Conservation (phyloP, 2,888 invertebrate genomes). For the Drosophila demipolita region DNA sequence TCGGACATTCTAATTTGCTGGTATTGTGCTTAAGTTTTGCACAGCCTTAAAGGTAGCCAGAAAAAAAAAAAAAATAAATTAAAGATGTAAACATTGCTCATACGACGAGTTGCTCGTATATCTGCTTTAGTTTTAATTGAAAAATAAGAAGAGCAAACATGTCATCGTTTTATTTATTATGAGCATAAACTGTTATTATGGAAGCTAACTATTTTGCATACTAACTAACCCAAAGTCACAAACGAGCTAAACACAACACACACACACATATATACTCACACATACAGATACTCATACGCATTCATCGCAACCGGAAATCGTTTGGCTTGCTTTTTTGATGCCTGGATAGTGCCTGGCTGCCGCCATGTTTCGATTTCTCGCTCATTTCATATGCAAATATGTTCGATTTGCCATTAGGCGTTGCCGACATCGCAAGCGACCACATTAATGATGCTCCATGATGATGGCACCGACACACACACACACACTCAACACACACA, state of each 20-base stretch:
- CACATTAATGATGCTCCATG: constrained; percentile 71
- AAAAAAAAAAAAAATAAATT: neutral
- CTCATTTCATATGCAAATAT: constrained; percentile 81
- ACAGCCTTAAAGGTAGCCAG: constrained; percentile 20
- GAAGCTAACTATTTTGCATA: constrained; percentile 54
- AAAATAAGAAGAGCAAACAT: constrained; percentile 27
- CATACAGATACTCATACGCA: neutral
- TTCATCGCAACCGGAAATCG: constrained; percentile 63
- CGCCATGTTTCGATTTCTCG: constrained; percentile 78
- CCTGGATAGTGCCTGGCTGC: constrained; percentile 50
- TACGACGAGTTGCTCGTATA: constrained; percentile 19
- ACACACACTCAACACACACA: constrained; percentile 18
- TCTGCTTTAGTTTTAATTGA: constrained; percentile 36
- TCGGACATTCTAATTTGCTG: constrained; percentile 29
- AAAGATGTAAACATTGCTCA: constrained; percentile 18
- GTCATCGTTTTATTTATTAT: constrained; percentile 53
- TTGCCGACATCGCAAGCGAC: constrained; percentile 52
- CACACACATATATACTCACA: neutral
- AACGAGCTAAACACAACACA: constrained; percentile 32
- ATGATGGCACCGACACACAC: constrained; percentile 41
- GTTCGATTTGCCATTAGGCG: constrained; percentile 79
- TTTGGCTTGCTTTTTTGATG: constrained; percentile 45
- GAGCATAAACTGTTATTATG: constrained; percentile 61
- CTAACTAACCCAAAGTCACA: constrained; percentile 36
- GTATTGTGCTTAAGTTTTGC: constrained; percentile 4